Evolutionary conservation across 1,140 invertebrate species (phyloP).

Genomic region (Patella vulgata): DNA sequence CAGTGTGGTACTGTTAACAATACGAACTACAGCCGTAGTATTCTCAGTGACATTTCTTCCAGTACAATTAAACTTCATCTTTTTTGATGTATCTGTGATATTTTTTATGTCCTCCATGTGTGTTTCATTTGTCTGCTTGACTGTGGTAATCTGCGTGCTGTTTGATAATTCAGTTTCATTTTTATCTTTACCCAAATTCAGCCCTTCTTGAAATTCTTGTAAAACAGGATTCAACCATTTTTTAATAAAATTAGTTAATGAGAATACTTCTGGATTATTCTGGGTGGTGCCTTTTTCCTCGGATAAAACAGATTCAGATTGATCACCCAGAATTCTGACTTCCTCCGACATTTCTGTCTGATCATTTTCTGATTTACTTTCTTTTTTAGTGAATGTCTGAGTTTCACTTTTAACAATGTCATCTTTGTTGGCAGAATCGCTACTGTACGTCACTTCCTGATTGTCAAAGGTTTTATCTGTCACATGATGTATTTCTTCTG

Average conservation of each 20-base stretch:
- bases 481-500: too few relatives aligned
- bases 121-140: slow-evolving; percentile 21
- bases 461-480: too few relatives aligned
- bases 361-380: slow-evolving; percentile 2
- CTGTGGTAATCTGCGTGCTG: neutral
- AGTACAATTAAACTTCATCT: slow-evolving; percentile 55
- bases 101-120: slow-evolving; percentile 40
- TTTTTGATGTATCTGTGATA: slow-evolving; percentile 44
- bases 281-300: too few relatives aligned
- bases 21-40: slow-evolving; percentile 40
- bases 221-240: slow-evolving; percentile 47
- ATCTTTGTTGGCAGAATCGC: neutral
- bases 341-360: slow-evolving; percentile 12
- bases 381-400: neutral
- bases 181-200: slow-evolving; percentile 23
- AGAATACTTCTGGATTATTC: slow-evolving; percentile 26
- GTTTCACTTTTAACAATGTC: neutral
- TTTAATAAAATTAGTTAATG: slow-evolving; percentile 42
- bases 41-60: slow-evolving; percentile 54
- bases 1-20: slow-evolving; percentile 66
- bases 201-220: slow-evolving; percentile 38
- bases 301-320: too few relatives aligned
- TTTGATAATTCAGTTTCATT: neutral
- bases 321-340: slow-evolving; percentile 1
- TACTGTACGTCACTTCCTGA: too few relatives aligned